Evolutionary conservation across 2,888 invertebrate genomes (phyloP), one percentile per base, ranked within the genome.

Genomic region (Idaea straminata): DNA sequence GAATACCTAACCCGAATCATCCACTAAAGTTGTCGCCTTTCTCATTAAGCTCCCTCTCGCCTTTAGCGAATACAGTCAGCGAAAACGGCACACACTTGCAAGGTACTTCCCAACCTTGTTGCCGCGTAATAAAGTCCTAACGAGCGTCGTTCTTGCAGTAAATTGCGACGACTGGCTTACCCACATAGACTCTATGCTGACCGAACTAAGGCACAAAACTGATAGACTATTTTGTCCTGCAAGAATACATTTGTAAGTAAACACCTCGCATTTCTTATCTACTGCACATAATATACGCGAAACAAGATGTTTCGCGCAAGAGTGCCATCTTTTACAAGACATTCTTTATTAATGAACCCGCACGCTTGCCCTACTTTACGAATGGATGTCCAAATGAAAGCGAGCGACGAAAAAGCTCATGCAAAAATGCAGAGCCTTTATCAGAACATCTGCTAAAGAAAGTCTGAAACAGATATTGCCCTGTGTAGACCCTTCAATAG

Each of bases 331-430:
- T 80, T 81, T 79, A 82, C 82, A 81, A 76, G 83, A 80, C 83
- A 85, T 86, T 82, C 76, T 76, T 83, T 85, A 86, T 86, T 86
- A 82, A 86, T 83, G 81, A 75, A 70, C 72, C 74, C 77, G 74
- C 83, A 81, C 83, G 84, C 81, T 77, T 74, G 84, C 77, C 77
- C 84, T 78, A 83, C 82, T 84, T 85, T 79, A 78, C 80, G 79
- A 82, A 83, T 83, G 78, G 77, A 79, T 78, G 79, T 80, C 78
- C 81, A 78, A 86, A 84, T 83, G 80, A 82, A 83, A 79, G 78
- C 68, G 74, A 73, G 76, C 69, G 72, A 69, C 72, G 72, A 75
- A 76, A 76, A 68, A 64, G 34, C 64, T 67, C 63, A 67, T 64
- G 59, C 63, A 62, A 69, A 70, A 67, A 65, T 66, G 66, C 66